Evolutionary conservation across 2,113 vertebrate genomes (phyloP), one percentile per base, ranked within the genome.

Genomic region (Pontoporia blainvillei): DNA sequence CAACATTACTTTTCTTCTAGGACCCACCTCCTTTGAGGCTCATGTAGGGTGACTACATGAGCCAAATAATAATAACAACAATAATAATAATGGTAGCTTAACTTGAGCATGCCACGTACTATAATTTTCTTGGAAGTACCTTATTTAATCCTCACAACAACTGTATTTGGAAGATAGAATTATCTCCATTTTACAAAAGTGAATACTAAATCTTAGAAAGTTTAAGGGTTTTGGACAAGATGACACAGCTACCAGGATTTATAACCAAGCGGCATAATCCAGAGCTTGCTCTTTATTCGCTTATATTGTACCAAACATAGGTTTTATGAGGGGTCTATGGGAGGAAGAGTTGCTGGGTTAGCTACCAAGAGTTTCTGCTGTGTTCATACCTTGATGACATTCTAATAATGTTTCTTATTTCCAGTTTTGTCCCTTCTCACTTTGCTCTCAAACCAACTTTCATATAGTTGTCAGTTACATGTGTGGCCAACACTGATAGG

Each of bases 401-500:
- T 29, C 21, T n/a, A 21, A 67, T 79, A 3, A 57, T 7, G 7
- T 41, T 44, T 76, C 25, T n/a, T 57, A n/a, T 57, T 36, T 67
- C 25, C 6, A 34, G 4, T 44, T 41, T 34, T 72, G 2, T 7
- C 34, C 20, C 44, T 34, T 64, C 13, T 78, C 15, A 21, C 18
- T 23, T 52, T 15, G 31, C 0, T 49, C 52, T 79, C 57, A 76
- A 82, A 15, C 2, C 20, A 69, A 15, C 34, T 61, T 59, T 7
- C 3, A 8, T 11, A 7, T 36, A 64, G 39, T 21, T n/a, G 46
- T 27, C 34, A 64, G 11, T 36, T 76, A 34, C 12, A 3, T 62
- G 4, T 6, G 4, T 27, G 20, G 0, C 1, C 31, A 66, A 0
- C 8, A 3, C 3, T 49, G 23, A 4, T 21, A 13, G 9, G 17